These are phyloP conservation scores for Penaeus monodon DNA, from an alignment of 2,888 invertebrate species.

Conservation along the genomic window DNA sequence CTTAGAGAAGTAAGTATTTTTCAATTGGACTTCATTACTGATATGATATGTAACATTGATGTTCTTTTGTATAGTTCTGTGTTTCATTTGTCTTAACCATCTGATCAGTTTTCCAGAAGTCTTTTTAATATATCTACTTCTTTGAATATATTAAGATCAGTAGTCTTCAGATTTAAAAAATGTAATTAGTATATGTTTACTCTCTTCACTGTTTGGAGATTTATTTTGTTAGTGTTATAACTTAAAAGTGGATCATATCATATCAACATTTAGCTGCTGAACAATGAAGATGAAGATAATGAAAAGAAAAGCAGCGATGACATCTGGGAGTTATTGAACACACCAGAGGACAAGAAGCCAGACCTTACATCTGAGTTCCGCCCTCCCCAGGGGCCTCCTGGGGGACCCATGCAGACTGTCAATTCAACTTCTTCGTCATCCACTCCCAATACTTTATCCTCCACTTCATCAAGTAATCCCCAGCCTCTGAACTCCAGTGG, in stretches of 20 bases:
- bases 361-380: constrained; percentile 44
- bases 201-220: no score
- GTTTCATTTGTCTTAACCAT: no score
- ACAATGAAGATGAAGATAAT: constrained; percentile 54
- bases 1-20: constrained; percentile 39
- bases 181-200: no score
- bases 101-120: no score
- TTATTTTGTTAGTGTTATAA: background rate
- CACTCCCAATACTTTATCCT: constrained; percentile 38
- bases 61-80: no score
- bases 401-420: constrained; percentile 27
- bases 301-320: constrained; percentile 49
- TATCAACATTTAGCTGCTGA: constrained; percentile 43
- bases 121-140: no score
- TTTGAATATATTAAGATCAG: no score
- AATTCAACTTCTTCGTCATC: constrained; percentile 43
- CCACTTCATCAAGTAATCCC: constrained; percentile 38
- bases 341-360: constrained; percentile 46
- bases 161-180: no score
- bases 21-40: no score
- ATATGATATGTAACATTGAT: no score
- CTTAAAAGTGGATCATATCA: background rate
- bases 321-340: constrained; percentile 43
- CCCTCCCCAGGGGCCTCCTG: constrained; percentile 46
- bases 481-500: constrained; percentile 38